Conservation (phyloP, 2,113 vertebrate species). For the Lethenteron camtschaticum region DNA sequence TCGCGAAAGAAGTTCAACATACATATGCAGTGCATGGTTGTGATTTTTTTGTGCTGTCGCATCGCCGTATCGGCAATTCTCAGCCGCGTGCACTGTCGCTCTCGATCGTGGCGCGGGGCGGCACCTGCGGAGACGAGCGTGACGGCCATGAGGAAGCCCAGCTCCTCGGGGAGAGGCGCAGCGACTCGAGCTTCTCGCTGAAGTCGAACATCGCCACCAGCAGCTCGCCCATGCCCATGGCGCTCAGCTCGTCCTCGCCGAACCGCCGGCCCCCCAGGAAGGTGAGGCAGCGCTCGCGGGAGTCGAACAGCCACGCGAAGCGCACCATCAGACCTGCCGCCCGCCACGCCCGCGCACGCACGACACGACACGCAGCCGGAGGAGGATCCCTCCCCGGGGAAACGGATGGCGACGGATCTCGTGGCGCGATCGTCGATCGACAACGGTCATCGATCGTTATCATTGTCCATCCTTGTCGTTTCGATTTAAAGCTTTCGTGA, state of each 20-base stretch:
- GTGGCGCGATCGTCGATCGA: no score
- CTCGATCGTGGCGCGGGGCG: conserved; percentile 7
- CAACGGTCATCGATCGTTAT: no score
- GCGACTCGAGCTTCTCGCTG: conserved; percentile 67
- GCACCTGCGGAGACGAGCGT: conserved; percentile 93
- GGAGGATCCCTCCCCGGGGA: no score
- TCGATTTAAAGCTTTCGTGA: no score
- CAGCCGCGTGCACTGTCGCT: background rate
- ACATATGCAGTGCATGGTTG: no score
- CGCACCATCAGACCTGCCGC: conserved; percentile 79
- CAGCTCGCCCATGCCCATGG: conserved; percentile 71
- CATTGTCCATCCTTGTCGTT: no score
- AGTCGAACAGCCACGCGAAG: conserved; percentile 72
- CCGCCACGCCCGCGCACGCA: no score
- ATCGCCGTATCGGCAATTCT: no score
- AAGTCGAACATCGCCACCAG: conserved; percentile 95
- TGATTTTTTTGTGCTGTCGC: no score
- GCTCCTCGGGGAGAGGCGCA: conserved; percentile 70
- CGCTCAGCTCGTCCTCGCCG: conserved; percentile 51
- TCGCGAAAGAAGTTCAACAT: no score
- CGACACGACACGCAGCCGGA: no score
- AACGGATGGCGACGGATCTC: no score
- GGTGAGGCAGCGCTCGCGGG: conserved; percentile 61
- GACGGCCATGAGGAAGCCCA: conserved; percentile 83
- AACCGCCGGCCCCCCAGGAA: conserved; percentile 79